Percentiles rank a stretch among this genome's conserved stretches.
Evolutionary conservation across 2,113 vertebrate genomes (phyloP).

Genomic region (Pao palembangensis): DNA sequence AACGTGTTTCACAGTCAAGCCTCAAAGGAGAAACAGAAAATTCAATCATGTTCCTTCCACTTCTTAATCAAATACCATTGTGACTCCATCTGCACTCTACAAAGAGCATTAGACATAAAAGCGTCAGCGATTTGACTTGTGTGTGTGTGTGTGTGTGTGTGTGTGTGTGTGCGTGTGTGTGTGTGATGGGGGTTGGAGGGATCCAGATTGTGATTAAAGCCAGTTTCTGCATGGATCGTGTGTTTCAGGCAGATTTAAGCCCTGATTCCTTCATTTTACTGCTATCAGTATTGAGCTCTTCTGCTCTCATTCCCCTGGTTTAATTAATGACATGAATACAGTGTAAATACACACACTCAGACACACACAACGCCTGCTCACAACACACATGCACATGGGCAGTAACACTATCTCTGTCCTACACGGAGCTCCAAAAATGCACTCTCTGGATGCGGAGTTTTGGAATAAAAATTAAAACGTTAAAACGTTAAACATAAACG

Average conservation of each 20-base stretch:
- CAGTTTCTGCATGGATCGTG: conserved; percentile 45
- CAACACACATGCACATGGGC: not conserved
- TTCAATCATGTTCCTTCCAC: conserved; percentile 50
- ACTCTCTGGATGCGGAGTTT: not conserved
- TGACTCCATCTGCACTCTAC: conserved; percentile 50
- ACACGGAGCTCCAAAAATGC: conserved; percentile 1
- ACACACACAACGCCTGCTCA: conserved; percentile 6
- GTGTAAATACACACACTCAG: conserved; percentile 27
- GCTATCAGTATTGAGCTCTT: conserved; percentile 26
- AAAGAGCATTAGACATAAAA: conserved; percentile 24
- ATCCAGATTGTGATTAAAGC: conserved; percentile 60
- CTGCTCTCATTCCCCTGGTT: conserved; percentile 36
- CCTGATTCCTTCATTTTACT: conserved; percentile 42
- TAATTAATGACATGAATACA: conserved; percentile 63
- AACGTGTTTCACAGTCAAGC: conserved; percentile 15
- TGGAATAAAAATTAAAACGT: too few relatives aligned
- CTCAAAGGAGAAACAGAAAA: conserved; percentile 41
- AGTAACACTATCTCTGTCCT: not conserved
- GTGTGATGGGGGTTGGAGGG: not conserved
- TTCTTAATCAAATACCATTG: conserved; percentile 57
- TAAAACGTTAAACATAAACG: too few relatives aligned
- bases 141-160: conserved; percentile 7
- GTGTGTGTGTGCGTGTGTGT: conserved; percentile 8
- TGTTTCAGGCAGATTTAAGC: conserved; percentile 48
- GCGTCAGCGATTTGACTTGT: conserved; percentile 25